phyloP scores from a whole-genome alignment of 2,113 vertebrate genomes.

The Paratilapia polleni region DNA sequence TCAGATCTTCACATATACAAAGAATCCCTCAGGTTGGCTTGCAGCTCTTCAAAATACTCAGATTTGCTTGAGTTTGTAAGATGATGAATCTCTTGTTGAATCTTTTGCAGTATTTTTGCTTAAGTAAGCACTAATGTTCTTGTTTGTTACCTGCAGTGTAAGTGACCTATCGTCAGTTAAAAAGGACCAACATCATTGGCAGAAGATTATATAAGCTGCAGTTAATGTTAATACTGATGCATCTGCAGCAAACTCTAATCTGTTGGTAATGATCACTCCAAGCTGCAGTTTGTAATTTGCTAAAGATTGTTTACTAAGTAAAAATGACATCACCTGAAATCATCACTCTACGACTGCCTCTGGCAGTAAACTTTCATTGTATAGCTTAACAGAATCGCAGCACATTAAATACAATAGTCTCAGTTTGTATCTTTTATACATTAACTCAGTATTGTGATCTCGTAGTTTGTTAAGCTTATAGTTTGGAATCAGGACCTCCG shows the following conservation, averaged over 20 bases:
- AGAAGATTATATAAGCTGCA: neutral
- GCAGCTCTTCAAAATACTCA: neutral
- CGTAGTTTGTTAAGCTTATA: neutral
- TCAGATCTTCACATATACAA: neutral
- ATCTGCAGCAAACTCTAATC: neutral
- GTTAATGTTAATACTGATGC: neutral
- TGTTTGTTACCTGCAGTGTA: neutral
- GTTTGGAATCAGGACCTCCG: neutral
- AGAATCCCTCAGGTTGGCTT: neutral
- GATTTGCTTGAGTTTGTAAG: neutral
- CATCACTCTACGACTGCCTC: neutral
- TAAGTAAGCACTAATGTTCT: accelerated
- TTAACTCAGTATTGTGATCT: neutral
- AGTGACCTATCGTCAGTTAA: neutral
- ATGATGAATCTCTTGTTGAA: neutral
- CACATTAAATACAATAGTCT: neutral
- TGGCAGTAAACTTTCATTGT: neutral
- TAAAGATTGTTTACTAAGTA: neutral
- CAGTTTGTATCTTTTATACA: neutral
- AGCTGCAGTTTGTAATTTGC: neutral
- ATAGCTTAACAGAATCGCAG: neutral
- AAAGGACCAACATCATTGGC: neutral
- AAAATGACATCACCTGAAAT: neutral
- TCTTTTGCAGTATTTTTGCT: neutral
- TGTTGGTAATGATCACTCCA: neutral